Conservation (phyloP, 1,140 invertebrate genomes). For the Hyposmocoma kahamanoa region DNA sequence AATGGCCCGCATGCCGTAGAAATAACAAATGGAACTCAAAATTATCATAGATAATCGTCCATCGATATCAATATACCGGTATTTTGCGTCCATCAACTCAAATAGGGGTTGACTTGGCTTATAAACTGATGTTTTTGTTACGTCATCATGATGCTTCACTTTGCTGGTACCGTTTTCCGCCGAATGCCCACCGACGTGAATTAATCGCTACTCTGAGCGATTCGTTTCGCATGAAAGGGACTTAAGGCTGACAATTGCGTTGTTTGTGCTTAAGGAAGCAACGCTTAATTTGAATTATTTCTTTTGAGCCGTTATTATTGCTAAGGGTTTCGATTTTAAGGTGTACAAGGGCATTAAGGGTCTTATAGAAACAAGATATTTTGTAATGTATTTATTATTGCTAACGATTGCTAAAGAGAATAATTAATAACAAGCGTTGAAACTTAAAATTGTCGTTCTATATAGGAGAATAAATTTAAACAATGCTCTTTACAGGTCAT, state of each 20-base stretch:
- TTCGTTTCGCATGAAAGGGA: constrained; percentile 11
- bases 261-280: not conserved
- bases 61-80: constrained; percentile 9
- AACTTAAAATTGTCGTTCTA: too few species aligned
- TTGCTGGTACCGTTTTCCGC: too few species aligned
- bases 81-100: not conserved
- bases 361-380: too few species aligned
- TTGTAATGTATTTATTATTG: too few species aligned
- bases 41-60: constrained; percentile 11
- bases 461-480: too few species aligned
- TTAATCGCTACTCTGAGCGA: constrained; percentile 10
- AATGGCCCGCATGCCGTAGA: too few species aligned
- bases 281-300: constrained; percentile 5
- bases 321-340: too few species aligned
- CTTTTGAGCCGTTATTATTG: not conserved
- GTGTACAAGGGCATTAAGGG: not conserved
- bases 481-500: too few species aligned
- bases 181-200: constrained; percentile 8
- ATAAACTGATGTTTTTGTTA: not conserved
- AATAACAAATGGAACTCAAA: not conserved
- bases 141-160: constrained; percentile 9
- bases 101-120: not conserved
- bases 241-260: constrained; percentile 9
- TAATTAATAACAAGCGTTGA: too few species aligned
- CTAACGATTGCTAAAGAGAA: too few species aligned